Conservation (phyloP, 2,113 vertebrate species). For the Cryptotis parvus region DNA sequence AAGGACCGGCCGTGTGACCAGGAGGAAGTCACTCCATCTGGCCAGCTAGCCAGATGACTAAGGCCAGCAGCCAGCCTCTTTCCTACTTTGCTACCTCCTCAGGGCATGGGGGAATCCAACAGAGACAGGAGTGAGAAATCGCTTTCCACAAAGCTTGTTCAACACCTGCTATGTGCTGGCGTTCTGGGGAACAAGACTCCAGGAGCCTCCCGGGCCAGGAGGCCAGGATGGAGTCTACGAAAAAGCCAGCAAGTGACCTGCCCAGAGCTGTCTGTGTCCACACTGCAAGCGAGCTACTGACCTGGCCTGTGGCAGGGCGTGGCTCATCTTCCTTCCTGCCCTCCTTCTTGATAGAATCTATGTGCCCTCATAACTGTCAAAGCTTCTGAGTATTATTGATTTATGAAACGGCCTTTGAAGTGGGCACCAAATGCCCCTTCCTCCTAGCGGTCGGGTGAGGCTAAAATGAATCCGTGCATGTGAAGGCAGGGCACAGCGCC, state of each 20-base stretch:
- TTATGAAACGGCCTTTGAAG: neutral
- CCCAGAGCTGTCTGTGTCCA: too few relatives aligned
- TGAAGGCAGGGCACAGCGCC: neutral
- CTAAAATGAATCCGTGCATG: neutral
- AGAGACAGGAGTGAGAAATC: constrained; percentile 16
- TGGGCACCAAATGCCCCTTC: neutral
- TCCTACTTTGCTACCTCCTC: constrained; percentile 56
- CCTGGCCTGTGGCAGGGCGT: too few relatives aligned
- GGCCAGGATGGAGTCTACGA: neutral
- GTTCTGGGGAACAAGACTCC: neutral
- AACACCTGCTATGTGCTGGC: constrained; percentile 40
- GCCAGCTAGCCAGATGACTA: constrained; percentile 40
- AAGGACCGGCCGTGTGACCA: constrained; percentile 42
- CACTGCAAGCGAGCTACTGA: too few relatives aligned
- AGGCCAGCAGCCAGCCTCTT: neutral
- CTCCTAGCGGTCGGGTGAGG: neutral
- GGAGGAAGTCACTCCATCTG: constrained; percentile 32
- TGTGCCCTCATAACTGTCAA: neutral
- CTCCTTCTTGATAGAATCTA: neutral
- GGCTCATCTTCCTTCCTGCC: neutral
- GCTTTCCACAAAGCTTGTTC: constrained; percentile 54
- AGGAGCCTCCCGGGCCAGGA: neutral
- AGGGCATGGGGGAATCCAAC: constrained; percentile 53
- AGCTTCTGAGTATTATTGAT: neutral
- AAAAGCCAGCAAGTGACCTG: neutral